Evolutionary conservation across 2,113 vertebrate genomes (phyloP), one percentile per base, ranked within the genome.

Genomic region (Damaliscus lunatus): DNA sequence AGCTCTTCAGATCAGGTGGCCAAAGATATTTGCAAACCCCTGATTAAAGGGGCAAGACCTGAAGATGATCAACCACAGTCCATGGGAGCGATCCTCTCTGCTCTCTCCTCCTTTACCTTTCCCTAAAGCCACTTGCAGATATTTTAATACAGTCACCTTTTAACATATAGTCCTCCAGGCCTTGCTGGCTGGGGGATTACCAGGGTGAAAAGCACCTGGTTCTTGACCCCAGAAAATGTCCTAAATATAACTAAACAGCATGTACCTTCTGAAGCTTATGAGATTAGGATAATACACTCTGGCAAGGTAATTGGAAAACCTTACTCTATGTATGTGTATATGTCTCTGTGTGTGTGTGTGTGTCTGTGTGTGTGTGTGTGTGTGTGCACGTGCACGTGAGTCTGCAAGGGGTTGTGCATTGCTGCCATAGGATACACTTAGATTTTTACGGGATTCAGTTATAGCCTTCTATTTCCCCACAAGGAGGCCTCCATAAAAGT

Each of bases 161-260:
- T 9, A 0, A 94, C 31, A 80, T 50, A 7, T 25, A 29, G 40
- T 48, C 50, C 46, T 90, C 74, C 5, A 15, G 5, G n/a, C 27
- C 85, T 80, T 97, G 90, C 80, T 31, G 90, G 92, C 21, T 13
- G 4, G 29, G 71, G 62, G 96, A 95, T 96, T 81, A 97, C 93
- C 89, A 88, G 88, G 48, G 89, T 15, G 7, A 92, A 82, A 92
- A 78, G 60, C 36, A 78, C 48, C 96, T 59, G 67, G 59, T 59
- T 93, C 78, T 83, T 64, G 40, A 71, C 36, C 60, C 60, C 78
- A 55, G 92, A 95, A 90, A 94, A 40, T 3, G 29, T 89, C 88
- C 89, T 60, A 50, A 43, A 12, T 33, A 12, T 3, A 27, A 90
- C 46, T n/a, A 59, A 94, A 23, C 40, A 74, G n/a, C 11, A 8